Conservation (phyloP, 2,113 vertebrate species). For the Cercocebus atys region DNA sequence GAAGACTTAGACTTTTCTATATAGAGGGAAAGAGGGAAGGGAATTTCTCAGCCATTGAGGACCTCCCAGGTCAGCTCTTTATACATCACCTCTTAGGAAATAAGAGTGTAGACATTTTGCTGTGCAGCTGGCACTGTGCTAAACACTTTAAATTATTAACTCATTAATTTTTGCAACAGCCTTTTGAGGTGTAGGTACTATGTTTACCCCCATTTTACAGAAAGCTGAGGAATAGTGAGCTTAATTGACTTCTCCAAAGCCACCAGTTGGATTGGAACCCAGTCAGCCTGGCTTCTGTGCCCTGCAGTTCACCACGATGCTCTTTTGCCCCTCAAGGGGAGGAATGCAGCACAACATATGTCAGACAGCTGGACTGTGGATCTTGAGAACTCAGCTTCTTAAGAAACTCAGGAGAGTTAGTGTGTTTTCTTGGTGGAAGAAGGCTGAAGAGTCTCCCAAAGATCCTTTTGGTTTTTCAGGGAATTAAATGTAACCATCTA, state of each 20-base stretch:
- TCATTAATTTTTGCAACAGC: background rate
- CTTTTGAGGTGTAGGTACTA: rapidly evolving
- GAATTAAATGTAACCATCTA: conserved; percentile 49
- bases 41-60: background rate
- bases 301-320: background rate
- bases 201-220: background rate
- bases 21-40: background rate
- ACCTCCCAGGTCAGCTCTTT: background rate
- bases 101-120: background rate
- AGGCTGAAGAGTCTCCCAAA: background rate
- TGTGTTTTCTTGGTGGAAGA: background rate
- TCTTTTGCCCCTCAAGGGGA: background rate
- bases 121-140: background rate
- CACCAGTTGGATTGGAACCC: background rate
- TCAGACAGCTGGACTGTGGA: conserved; percentile 64
- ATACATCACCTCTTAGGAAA: background rate
- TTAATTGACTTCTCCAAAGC: background rate
- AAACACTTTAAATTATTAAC: background rate
- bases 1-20: background rate
- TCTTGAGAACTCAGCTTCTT: background rate
- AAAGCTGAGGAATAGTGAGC: background rate
- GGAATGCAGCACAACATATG: conserved; percentile 50
- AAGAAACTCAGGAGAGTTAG: background rate
- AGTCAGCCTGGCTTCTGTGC: background rate
- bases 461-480: background rate